Conservation (phyloP, 2,113 vertebrate species). For the Cathartes aura region DNA sequence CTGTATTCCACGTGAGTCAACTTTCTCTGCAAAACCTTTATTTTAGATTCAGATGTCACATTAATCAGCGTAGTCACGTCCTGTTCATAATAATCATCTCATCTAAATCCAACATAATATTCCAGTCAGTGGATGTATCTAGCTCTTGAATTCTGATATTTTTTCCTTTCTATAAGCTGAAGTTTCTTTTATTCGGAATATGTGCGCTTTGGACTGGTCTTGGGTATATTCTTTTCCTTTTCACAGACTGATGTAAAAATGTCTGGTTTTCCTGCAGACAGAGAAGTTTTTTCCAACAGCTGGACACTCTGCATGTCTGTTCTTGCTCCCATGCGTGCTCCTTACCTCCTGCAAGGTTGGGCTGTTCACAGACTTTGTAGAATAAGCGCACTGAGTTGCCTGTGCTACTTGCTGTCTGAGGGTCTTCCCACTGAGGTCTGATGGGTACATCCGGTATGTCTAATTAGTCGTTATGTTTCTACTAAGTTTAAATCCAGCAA, state of each 20-base stretch:
- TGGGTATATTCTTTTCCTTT: background rate
- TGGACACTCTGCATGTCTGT: background rate
- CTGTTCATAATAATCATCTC: background rate
- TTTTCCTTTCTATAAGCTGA: background rate
- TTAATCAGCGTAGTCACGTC: slow-evolving; percentile 4
- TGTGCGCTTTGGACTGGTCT: fast-evolving
- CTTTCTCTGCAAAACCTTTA: background rate
- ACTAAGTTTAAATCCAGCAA: background rate
- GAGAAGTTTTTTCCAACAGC: background rate
- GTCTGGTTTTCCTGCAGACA: background rate
- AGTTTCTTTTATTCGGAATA: background rate
- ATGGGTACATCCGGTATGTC: background rate
- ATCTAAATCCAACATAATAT: slow-evolving; percentile 5
- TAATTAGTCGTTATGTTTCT: background rate
- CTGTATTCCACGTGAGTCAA: background rate
- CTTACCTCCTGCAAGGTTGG: background rate
- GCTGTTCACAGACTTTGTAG: background rate
- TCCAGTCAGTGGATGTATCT: background rate
- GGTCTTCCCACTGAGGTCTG: background rate
- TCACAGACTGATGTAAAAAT: background rate
- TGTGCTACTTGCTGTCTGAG: background rate
- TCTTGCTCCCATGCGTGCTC: background rate
- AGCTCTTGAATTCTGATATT: background rate
- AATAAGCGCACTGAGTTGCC: background rate
- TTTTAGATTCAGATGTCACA: slow-evolving; percentile 8